Base-by-base conservation (phyloP, 2,113 vertebrate genomes). In the Rissa tridactyla region DNA sequence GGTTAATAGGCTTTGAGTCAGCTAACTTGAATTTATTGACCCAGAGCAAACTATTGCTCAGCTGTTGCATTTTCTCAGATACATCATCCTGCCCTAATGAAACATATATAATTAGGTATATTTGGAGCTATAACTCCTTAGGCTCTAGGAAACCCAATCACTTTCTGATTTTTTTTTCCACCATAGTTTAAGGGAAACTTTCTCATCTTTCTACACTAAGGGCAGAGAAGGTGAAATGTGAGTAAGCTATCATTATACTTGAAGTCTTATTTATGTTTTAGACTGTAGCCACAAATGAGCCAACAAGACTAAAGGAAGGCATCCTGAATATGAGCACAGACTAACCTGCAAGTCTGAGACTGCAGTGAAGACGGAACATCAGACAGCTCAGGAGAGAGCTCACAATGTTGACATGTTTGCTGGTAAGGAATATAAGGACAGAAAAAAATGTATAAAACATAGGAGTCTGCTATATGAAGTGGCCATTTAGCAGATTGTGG, bases 261-360 rank as follows among this genome's bases (percentile, higher is more conserved):
- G 2, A 88, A 90, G 85, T 73, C 51, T 95, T 91, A 90, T 70
- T 92, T 85, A 89, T 68, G 75, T 86, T 94, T 84, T 95, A 92
- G 78, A 34, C 89, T 78, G 55, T 25, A 86, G 66, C 12, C 44
- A 72, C 42, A 92, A 72, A 80, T 62, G 20, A 87, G 49, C 23
- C 46, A 52, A 42, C 36, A 54, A 91, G n/a, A 22, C 20, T 87
- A 68, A 68, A 86, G 9, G 16, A 86, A 46, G 7, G 5, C 7
- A 2, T 78, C 49, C 38, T 66, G 34, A 88, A 40, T 42, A 52
- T 40, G 14, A 11, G 16, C 27, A 79, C 36, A 88, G 46, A 51
- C 32, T 69, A 83, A 71, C 19, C 10, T 61, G 11, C 9, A 65
- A 69, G 17, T 54, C 34, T 92, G 42, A 94, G n/a, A 34, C 52